These are phyloP conservation scores for Epistrophella euchroma DNA, from an alignment of 2,888 invertebrate genomes.

Conservation along the genomic window DNA sequence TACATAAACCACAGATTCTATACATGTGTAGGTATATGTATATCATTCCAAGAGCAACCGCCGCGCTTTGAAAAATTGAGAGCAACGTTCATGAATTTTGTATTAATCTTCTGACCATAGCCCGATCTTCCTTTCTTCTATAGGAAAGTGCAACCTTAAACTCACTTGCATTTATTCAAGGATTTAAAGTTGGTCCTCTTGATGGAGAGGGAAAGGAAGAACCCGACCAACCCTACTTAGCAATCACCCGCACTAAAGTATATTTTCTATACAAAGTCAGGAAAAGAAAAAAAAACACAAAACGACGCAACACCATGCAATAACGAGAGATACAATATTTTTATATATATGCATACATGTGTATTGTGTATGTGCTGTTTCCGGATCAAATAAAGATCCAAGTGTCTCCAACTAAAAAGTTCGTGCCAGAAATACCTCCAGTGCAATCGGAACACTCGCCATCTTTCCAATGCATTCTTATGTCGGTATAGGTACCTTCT, in stretches of 20 bases:
- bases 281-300: not conserved
- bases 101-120: constrained; percentile 71
- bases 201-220: not conserved
- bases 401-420: constrained; percentile 49
- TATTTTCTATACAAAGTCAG: not conserved
- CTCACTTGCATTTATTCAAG: constrained; percentile 69
- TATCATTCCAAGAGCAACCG: not conserved
- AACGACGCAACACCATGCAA: constrained; percentile 31
- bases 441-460: not conserved
- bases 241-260: constrained; percentile 26
- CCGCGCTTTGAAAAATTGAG: constrained; percentile 44
- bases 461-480: constrained; percentile 18
- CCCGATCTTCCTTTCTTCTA: not conserved
- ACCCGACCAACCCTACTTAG: not conserved
- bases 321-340: constrained; percentile 57
- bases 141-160: constrained; percentile 55
- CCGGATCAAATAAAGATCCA: constrained; percentile 62
- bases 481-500: not conserved
- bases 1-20: constrained; percentile 3
- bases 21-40: too few relatives aligned
- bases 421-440: constrained; percentile 31
- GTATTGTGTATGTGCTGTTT: not conserved
- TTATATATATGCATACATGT: not conserved
- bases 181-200: constrained; percentile 32
- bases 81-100: constrained; percentile 70